Conservation (phyloP, 2,797 vertebrate genomes). For the Tachyglossus aculeatus region DNA sequence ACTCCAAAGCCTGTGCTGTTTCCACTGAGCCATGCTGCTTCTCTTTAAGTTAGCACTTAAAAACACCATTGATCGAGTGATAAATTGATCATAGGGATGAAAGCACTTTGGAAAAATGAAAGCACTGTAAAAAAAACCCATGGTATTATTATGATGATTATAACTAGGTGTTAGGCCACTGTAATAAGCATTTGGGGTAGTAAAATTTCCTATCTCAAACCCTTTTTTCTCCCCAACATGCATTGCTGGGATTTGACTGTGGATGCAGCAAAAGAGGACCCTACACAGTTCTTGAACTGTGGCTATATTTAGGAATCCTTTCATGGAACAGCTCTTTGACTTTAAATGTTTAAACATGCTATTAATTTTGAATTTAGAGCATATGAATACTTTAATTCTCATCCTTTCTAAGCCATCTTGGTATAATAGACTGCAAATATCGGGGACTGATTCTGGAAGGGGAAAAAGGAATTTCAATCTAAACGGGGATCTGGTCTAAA, state of each 20-base stretch:
- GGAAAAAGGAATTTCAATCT: conserved; percentile 53
- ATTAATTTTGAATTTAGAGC: conserved; percentile 42
- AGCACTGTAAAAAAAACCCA: too few relatives aligned
- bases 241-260: neutral
- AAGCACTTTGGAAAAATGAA: too few relatives aligned
- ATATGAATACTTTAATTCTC: conserved; percentile 29
- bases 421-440: conserved; percentile 39
- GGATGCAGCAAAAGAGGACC: neutral
- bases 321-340: neutral
- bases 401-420: conserved; percentile 20
- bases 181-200: neutral
- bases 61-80: too few relatives aligned
- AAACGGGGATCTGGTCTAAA: conserved; percentile 57
- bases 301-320: too few relatives aligned
- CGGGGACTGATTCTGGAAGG: conserved; percentile 22
- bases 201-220: neutral
- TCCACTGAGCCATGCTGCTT: too few relatives aligned
- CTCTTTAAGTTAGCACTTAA: too few relatives aligned
- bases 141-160: too few relatives aligned
- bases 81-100: too few relatives aligned
- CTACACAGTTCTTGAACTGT: too few relatives aligned
- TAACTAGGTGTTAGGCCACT: neutral
- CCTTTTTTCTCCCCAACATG: neutral
- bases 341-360: conserved; percentile 17
- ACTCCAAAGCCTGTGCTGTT: too few relatives aligned